Evolutionary conservation across 1,140 invertebrate species (phyloP).

Genomic region (Aphaenogaster rudis): DNA sequence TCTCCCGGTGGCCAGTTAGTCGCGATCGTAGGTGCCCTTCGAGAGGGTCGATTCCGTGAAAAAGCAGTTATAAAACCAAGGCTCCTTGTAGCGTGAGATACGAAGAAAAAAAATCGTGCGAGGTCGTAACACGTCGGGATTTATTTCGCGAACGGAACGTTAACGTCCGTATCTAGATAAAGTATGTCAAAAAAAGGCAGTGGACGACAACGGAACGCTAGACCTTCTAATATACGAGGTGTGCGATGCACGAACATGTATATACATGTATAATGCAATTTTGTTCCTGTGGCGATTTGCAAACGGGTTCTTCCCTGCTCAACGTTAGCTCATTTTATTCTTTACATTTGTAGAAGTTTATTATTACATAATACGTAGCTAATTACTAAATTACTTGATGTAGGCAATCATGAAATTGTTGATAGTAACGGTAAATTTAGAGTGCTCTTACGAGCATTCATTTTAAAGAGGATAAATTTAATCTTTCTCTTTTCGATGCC

Average conservation of each 20-base stretch:
- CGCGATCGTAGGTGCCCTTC: slow-evolving; percentile 40
- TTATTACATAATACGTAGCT: not conserved
- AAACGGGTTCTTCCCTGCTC: not conserved
- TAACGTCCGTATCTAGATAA: slow-evolving; percentile 55
- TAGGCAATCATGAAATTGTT: not conserved
- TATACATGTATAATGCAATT: not conserved
- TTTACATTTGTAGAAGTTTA: not conserved
- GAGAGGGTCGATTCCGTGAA: slow-evolving; percentile 54
- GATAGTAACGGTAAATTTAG: not conserved
- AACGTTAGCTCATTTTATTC: not conserved
- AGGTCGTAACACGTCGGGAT: slow-evolving; percentile 45
- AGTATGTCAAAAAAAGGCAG: slow-evolving; percentile 40
- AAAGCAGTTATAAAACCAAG: slow-evolving; percentile 54
- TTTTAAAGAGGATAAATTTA: slow-evolving; percentile 15
- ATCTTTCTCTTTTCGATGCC: not conserved
- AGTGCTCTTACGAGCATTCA: not conserved
- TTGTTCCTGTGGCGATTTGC: not conserved
- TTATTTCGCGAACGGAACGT: slow-evolving; percentile 53
- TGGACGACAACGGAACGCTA: slow-evolving; percentile 16
- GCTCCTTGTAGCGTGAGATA: not conserved
- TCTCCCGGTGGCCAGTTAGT: slow-evolving; percentile 47
- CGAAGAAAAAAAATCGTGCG: slow-evolving; percentile 15
- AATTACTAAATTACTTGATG: not conserved
- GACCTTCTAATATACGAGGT: slow-evolving; percentile 34
- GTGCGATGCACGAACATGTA: not conserved